Base-by-base conservation (phyloP, 2,888 invertebrate species). In the Hypomecis atomaria region DNA sequence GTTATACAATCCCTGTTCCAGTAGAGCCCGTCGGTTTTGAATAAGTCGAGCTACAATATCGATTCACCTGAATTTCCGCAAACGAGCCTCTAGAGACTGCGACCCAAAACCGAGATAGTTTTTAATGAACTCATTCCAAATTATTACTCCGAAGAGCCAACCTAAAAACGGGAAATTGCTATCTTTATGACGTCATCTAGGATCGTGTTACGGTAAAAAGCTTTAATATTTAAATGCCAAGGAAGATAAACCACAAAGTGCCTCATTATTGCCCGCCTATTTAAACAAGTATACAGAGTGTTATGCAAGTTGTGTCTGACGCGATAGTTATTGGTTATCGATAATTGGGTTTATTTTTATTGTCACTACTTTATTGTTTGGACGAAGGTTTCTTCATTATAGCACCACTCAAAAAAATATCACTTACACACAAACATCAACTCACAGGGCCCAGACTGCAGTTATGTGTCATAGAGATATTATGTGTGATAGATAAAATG, bases 61-160 rank as follows among this genome's bases (percentile, higher is more conserved):
- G 59, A 64, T 59, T 59, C 40, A 49, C 50, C 40, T 59, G 52
- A 52, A 52, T 55, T 55, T 59, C 55, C 50, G 55, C 36, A 11
- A 63, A 64, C 59, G 55, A 50, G 49, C 49, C 59, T 50, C 59
- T 50, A 48, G 63, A 59, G 63, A 50, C 59, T 44, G 62, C 62
- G 70, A 70, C 70, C 68, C 59, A 58, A 64, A 71, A 62, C 62
- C 59, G 58, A 62, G 63, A 67, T 66, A 67, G 65, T 66, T 68
- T 68, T 71, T 66, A 71, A 68, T 68, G 65, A 69, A 69, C 11
- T 60, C 59, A 60, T 63, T 67, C 49, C 49, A 54, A 64, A 59
- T 49, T 59, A 55, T 64, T 42, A 36, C 23, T 59, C 50, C 59
- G 36, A 50, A 48, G 42, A 59, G 50, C 13, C 34, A 8, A 36